These are phyloP conservation scores for Pterois miles DNA, from an alignment of 2,797 vertebrate genomes.

Conservation along the genomic window DNA sequence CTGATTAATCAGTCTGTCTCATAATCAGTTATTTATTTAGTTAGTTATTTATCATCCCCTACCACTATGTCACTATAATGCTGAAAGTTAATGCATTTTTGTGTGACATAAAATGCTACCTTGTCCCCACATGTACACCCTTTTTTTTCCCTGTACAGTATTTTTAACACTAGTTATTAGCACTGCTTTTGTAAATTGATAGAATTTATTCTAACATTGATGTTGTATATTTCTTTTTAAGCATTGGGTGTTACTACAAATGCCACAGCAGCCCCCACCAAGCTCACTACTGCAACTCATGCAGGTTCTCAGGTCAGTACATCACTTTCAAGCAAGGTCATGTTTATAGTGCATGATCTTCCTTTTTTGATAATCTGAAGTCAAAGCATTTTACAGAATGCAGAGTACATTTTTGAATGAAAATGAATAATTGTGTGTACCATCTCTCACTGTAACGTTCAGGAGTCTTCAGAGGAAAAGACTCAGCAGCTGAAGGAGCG, in stretches of 20 bases:
- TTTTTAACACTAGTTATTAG: no score
- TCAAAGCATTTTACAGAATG: neutral
- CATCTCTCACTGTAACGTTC: slow-evolving; percentile 13
- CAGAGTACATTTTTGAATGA: neutral
- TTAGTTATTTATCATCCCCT: neutral
- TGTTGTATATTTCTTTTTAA: slow-evolving; percentile 36
- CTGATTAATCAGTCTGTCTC: neutral
- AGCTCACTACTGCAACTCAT: slow-evolving; percentile 52
- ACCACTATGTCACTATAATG: neutral
- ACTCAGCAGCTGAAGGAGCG: slow-evolving; percentile 88
- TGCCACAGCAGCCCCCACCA: slow-evolving; percentile 65
- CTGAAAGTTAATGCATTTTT: neutral
- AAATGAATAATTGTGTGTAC: neutral
- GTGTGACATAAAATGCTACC: neutral
- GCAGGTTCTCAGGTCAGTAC: slow-evolving; percentile 71
- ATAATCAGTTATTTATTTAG: neutral
- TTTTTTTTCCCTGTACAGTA: neutral
- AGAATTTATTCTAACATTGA: neutral
- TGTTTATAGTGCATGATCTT: neutral
- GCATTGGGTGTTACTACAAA: slow-evolving; percentile 62
- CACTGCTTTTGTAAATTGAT: neutral
- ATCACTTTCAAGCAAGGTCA: neutral
- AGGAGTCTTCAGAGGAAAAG: slow-evolving; percentile 90
- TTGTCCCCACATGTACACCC: neutral
- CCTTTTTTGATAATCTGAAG: neutral